phyloP scores from a whole-genome alignment of 1,140 invertebrate genomes.

The Gerris buenoi region DNA sequence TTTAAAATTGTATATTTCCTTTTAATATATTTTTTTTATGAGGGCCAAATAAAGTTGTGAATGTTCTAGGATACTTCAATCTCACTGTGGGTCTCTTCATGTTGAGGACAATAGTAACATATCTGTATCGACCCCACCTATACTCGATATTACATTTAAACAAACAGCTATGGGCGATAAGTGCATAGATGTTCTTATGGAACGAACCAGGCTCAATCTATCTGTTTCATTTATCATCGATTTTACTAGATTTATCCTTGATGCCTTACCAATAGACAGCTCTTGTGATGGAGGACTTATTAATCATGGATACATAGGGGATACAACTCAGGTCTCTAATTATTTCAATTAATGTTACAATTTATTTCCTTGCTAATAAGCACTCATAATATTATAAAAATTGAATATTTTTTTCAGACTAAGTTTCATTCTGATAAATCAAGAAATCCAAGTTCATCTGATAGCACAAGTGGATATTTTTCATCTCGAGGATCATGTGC shows the following conservation, averaged over 20 bases:
- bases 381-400: neutral
- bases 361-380: too few species aligned
- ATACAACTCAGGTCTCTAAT: conserved; percentile 19
- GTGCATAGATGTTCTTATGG: conserved; percentile 50
- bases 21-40: too few species aligned
- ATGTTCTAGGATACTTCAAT: conserved; percentile 55
- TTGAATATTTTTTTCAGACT: conserved; percentile 13
- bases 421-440: conserved; percentile 12
- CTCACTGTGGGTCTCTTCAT: conserved; percentile 37
- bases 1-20: too few species aligned
- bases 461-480: conserved; percentile 42
- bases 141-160: conserved; percentile 47
- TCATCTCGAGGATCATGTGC: conserved; percentile 31
- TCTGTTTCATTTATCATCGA: conserved; percentile 54
- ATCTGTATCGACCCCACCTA: conserved; percentile 46
- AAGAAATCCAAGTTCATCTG: conserved; percentile 30
- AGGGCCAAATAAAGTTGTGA: too few species aligned
- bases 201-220: conserved; percentile 53
- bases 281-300: conserved; percentile 44
- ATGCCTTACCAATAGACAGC: conserved; percentile 41
- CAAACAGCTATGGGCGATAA: conserved; percentile 44
- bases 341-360: too few species aligned
- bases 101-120: conserved; percentile 38
- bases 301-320: conserved; percentile 49
- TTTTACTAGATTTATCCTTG: conserved; percentile 46